Evolutionary conservation across 2,113 vertebrate genomes (phyloP).

Genomic region (Salvator merianae): DNA sequence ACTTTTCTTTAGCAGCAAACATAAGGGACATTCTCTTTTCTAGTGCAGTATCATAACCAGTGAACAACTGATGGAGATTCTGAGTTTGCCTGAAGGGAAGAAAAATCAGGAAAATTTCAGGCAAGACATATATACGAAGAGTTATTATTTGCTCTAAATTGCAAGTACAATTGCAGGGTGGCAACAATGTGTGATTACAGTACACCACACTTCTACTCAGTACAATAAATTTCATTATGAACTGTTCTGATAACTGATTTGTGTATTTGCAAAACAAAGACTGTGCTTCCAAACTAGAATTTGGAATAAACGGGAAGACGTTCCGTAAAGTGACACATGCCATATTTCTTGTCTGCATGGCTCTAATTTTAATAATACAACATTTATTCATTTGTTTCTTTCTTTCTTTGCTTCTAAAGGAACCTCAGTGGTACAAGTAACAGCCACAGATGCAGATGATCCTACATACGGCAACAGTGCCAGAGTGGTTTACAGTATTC

Average conservation of each 20-base stretch:
- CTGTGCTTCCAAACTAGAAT: neutral
- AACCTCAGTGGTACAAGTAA: constrained; percentile 95
- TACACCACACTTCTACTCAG: too few relatives aligned
- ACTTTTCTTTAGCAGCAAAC: neutral
- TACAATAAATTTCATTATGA: too few relatives aligned
- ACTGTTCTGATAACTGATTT: too few relatives aligned
- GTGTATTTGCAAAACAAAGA: too few relatives aligned
- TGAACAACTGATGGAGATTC: neutral
- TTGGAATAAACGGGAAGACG: neutral
- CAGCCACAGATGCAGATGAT: constrained; percentile 94
- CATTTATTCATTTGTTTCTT: constrained; percentile 26
- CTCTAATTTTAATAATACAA: neutral
- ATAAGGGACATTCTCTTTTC: neutral
- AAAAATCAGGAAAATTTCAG: neutral
- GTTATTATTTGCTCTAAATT: neutral
- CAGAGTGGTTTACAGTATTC: constrained; percentile 94
- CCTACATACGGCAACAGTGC: constrained; percentile 97
- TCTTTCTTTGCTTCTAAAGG: too few relatives aligned
- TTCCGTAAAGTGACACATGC: neutral
- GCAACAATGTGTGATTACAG: too few relatives aligned
- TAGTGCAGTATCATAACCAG: too few relatives aligned
- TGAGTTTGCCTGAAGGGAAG: neutral
- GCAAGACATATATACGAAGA: neutral
- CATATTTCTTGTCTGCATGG: neutral
- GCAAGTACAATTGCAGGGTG: too few relatives aligned